These are phyloP conservation scores for Griposia aprilina DNA, from an alignment of 2,888 invertebrate genomes.

Conservation along the genomic window DNA sequence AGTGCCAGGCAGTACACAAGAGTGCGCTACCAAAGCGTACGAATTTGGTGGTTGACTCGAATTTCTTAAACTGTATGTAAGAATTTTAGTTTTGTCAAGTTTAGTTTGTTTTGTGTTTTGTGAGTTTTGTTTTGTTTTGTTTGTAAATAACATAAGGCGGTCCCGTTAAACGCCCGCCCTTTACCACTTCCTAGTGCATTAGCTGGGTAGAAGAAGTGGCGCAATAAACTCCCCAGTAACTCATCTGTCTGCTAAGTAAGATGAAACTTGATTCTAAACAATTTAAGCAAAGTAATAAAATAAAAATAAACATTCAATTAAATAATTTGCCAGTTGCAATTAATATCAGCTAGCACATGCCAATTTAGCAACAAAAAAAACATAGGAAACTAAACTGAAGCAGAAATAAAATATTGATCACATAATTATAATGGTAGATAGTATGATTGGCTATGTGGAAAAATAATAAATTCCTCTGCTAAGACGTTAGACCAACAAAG, in stretches of 20 bases:
- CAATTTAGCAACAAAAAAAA: neutral
- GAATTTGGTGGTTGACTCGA: no score
- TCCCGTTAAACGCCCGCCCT: neutral
- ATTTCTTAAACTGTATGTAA: no score
- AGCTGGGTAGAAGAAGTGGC: neutral
- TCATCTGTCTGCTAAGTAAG: neutral
- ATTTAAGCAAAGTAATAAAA: neutral
- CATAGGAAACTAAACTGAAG: neutral
- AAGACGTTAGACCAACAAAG: neutral
- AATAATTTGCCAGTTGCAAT: neutral
- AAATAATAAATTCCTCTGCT: neutral
- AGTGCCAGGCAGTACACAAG: no score
- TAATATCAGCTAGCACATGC: neutral
- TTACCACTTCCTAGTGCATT: neutral
- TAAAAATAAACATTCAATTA: neutral
- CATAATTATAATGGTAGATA: neutral
- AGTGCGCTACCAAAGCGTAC: no score
- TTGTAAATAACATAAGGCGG: no score
- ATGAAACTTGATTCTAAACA: neutral
- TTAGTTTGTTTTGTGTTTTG: no score
- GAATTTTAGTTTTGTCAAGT: no score
- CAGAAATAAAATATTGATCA: neutral
- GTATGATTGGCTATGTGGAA: neutral
- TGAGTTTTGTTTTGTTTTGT: no score
- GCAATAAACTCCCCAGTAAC: neutral